Percentiles rank a stretch among this genome's conserved stretches.
phyloP scores from a whole-genome alignment of 2,797 vertebrate species.

The Phrynocephalus vlangalii region DNA sequence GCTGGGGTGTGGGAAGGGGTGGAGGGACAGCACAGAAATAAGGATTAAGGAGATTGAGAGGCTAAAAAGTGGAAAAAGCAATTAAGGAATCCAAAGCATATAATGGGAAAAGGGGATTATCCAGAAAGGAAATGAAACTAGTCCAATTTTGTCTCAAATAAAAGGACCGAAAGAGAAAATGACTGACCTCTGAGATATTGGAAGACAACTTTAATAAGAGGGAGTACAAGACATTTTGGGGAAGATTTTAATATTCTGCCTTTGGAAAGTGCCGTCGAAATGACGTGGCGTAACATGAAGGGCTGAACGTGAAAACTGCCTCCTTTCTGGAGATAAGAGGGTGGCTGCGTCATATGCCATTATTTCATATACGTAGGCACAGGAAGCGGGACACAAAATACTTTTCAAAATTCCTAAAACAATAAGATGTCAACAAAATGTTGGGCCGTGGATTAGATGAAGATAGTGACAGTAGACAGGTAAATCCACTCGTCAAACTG shows the following conservation, averaged over 20 bases:
- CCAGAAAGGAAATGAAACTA: neutral
- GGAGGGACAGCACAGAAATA: neutral
- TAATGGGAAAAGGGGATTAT: neutral
- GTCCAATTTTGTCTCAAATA: neutral
- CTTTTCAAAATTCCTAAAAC: neutral
- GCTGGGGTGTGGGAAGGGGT: neutral
- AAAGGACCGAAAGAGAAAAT: neutral
- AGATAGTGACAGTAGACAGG: neutral
- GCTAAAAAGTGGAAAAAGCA: neutral
- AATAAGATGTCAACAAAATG: neutral
- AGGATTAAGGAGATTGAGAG: neutral
- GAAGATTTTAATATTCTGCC: neutral
- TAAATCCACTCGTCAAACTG: neutral
- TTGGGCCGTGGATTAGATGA: neutral
- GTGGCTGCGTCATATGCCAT: neutral
- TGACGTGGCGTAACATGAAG: neutral
- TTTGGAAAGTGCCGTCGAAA: neutral
- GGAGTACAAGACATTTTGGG: neutral
- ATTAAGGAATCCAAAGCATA: neutral
- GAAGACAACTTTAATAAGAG: neutral
- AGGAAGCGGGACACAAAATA: neutral
- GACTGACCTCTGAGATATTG: neutral
- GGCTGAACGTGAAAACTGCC: no score
- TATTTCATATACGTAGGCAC: neutral
- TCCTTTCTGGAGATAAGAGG: neutral